Conservation (phyloP, 1,140 invertebrate species). For the Drosophila trapezifrons region DNA sequence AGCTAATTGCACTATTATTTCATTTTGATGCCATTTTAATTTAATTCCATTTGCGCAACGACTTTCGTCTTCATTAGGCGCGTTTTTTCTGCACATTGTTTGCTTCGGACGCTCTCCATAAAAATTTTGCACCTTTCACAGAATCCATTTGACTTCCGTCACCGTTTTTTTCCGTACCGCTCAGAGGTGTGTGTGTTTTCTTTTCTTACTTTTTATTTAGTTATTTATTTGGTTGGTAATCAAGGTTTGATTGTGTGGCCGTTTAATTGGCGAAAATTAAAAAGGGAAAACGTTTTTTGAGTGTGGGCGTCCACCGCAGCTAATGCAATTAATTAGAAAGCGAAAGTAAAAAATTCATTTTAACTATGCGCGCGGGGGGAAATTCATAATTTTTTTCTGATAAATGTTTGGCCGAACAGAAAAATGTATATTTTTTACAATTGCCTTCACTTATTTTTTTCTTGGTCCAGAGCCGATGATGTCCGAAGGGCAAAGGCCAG, state of each 20-base stretch:
- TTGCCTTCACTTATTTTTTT: slow-evolving; percentile 45
- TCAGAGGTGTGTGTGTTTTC: slow-evolving; percentile 31
- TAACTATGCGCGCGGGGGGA: slow-evolving; percentile 22
- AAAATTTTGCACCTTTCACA: slow-evolving; percentile 78
- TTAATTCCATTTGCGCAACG: slow-evolving; percentile 77
- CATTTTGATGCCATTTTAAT: slow-evolving; percentile 74
- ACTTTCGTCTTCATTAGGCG: slow-evolving; percentile 78
- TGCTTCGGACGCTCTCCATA: slow-evolving; percentile 45
- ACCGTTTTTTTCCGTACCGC: slow-evolving; percentile 13
- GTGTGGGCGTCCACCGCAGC: slow-evolving; percentile 64
- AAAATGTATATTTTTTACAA: slow-evolving; percentile 20
- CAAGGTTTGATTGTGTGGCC: slow-evolving; percentile 49
- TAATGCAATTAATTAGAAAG: slow-evolving; percentile 81
- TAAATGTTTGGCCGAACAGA: slow-evolving; percentile 40
- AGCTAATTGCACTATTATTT: slow-evolving; percentile 80
- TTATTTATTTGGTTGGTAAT: slow-evolving; percentile 39
- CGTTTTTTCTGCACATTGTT: slow-evolving; percentile 42
- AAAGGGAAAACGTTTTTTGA: slow-evolving; percentile 75
- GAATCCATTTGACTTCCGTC: slow-evolving; percentile 72
- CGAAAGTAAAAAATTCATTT: slow-evolving; percentile 70
- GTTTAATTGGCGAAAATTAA: slow-evolving; percentile 81
- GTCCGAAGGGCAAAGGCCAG: slow-evolving; percentile 43
- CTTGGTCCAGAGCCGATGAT: slow-evolving; percentile 23
- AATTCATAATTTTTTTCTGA: slow-evolving; percentile 44
- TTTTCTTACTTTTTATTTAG: slow-evolving; percentile 42